Evolutionary conservation across 2,113 vertebrate genomes (phyloP), one percentile per base, ranked within the genome.

Genomic region (Bothrops jararaca): DNA sequence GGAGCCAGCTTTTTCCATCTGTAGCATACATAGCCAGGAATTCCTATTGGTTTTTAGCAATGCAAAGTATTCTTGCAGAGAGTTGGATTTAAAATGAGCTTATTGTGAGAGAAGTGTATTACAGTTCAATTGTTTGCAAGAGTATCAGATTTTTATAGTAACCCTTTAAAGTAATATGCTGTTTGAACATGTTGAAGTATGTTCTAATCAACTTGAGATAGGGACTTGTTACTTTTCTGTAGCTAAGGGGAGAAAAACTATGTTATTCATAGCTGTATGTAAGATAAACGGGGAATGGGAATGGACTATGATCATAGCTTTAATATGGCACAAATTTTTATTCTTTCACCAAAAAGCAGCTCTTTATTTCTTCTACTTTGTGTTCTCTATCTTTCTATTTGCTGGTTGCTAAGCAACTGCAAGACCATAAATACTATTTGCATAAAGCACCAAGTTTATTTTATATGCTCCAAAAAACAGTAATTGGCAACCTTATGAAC

Each of bases 371-470:
- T 89, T 48, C 57, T 64, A 58, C n/a, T 90, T 48, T 56, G 15
- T 91, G 39, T 69, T 80, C 42, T 94, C 1, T 91, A 13, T 93
- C 57, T 45, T 95, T 94, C 85, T 88, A 56, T 2, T 5, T 15
- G 90, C 57, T 90, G 91, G 95, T 95, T 96, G 91, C 94, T 95
- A 92, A 94, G 96, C 85, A 94, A 96, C 91, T 29, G 53, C 90
- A 96, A 95, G 34, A 91, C 86, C 90, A 94, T 88, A 86, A 89
- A 64, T 91, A 89, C 87, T 91, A 74, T 95, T 95, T 94, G 92
- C 89, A 52, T 92, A 93, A 95, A 93, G 45, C 5, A 12, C 94
- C 54, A 85, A 89, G 88, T 93, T 93, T 94, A 60, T 12, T 93
- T 95, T 94, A 95, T 93, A 52, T 57, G 87, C 45, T 24, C 15